These are phyloP conservation scores for Pseudochromis fuscus DNA, from an alignment of 2,797 vertebrate species.

Conservation along the genomic window DNA sequence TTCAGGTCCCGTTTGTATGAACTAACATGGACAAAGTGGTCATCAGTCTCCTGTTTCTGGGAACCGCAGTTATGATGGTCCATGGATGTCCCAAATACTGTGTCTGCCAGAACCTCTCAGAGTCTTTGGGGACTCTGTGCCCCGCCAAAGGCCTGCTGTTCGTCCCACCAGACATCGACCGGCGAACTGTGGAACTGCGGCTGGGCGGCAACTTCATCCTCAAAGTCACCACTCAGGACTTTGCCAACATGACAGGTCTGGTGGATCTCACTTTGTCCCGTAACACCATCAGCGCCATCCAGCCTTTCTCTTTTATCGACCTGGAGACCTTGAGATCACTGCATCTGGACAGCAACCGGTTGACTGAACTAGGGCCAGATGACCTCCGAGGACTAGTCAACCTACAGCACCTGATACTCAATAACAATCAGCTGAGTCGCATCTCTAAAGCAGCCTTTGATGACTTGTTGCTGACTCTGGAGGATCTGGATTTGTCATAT, in stretches of 20 bases:
- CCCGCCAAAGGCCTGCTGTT: constrained; percentile 98
- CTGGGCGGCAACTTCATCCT: constrained; percentile 98
- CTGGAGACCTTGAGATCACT: constrained; percentile 96
- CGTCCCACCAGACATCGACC: constrained; percentile 94
- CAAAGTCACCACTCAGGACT: constrained; percentile 93
- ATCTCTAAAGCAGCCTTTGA: constrained; percentile 92
- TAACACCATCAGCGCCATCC: constrained; percentile 96
- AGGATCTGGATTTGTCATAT: constrained; percentile 98
- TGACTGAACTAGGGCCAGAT: constrained; percentile 93
- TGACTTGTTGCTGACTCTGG: constrained; percentile 92
- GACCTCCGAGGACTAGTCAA: constrained; percentile 94
- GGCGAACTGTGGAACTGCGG: constrained; percentile 96
- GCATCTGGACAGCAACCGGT: constrained; percentile 95
- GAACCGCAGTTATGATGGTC: constrained; percentile 90
- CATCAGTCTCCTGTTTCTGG: constrained; percentile 94
- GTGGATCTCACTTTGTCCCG: constrained; percentile 97
- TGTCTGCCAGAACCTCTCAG: constrained; percentile 98
- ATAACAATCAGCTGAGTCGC: constrained; percentile 94
- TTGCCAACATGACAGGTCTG: constrained; percentile 98
- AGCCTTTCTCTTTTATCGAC: constrained; percentile 96
- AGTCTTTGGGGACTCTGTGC: constrained; percentile 96
- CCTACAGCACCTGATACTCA: constrained; percentile 97
- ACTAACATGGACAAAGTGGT: constrained; percentile 98
- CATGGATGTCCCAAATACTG: constrained; percentile 98
- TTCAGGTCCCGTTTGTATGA: constrained; percentile 86